Percentiles rank a stretch among this genome's conserved stretches.
phyloP scores from a whole-genome alignment of 2,888 invertebrate genomes.

The Cheilosia urbana region DNA sequence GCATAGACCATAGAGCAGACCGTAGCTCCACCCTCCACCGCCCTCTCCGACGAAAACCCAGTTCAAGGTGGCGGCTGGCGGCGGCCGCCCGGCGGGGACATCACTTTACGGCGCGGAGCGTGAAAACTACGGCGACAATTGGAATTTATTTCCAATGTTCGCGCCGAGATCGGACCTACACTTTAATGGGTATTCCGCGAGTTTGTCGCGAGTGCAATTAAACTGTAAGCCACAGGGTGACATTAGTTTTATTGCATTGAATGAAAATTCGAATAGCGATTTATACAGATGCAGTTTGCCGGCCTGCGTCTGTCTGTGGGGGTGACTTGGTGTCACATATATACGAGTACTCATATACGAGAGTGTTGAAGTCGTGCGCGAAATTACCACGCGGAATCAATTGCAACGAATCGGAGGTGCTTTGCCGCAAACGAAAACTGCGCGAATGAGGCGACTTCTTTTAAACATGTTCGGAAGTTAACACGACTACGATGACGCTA shows the following conservation, averaged over 20 bases:
- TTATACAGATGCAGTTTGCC: slow-evolving; percentile 33
- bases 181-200: slow-evolving; percentile 60
- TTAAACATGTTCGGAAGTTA: slow-evolving; percentile 58
- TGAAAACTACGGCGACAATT: slow-evolving; percentile 63
- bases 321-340: slow-evolving; percentile 3
- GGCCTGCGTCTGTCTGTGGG: background rate
- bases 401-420: slow-evolving; percentile 44
- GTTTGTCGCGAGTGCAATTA: slow-evolving; percentile 73
- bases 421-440: background rate
- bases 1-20: slow-evolving; percentile 6
- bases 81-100: slow-evolving; percentile 7
- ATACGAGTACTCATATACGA: no score
- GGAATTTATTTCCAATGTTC: slow-evolving; percentile 72
- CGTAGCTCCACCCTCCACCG: background rate
- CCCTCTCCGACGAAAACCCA: background rate
- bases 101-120: slow-evolving; percentile 53
- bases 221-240: slow-evolving; percentile 75
- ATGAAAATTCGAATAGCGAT: slow-evolving; percentile 62
- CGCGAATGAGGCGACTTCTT: slow-evolving; percentile 21
- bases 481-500: slow-evolving; percentile 48
- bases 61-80: background rate
- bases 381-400: slow-evolving; percentile 69
- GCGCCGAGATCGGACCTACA: slow-evolving; percentile 59
- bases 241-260: slow-evolving; percentile 73
- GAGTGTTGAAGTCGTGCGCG: slow-evolving; percentile 65